phyloP scores from a whole-genome alignment of 1,140 invertebrate genomes.

The Riptortus pedestris region DNA sequence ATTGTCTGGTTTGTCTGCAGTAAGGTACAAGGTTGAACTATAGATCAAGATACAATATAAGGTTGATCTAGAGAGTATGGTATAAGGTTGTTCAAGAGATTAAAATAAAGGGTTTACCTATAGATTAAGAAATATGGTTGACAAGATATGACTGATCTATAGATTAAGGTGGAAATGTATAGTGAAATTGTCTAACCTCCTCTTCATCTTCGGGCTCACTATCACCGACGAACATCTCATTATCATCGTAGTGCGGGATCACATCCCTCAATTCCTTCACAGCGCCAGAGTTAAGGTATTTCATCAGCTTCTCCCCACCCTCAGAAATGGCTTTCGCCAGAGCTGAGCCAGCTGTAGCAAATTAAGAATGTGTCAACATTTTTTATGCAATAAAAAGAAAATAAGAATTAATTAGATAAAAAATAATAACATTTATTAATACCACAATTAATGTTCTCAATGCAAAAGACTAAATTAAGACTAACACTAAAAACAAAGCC shows the following conservation, averaged over 20 bases:
- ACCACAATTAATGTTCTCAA: not conserved
- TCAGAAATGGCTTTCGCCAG: conserved; percentile 60
- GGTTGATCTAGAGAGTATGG: too few species aligned
- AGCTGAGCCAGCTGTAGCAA: conserved; percentile 52
- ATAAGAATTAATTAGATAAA: not conserved
- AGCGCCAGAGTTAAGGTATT: conserved; percentile 62
- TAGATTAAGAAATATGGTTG: too few species aligned
- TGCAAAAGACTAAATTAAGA: too few species aligned
- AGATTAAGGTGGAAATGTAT: too few species aligned
- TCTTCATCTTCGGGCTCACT: not conserved
- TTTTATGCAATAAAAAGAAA: conserved; percentile 15
- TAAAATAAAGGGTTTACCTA: too few species aligned
- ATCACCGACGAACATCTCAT: not conserved
- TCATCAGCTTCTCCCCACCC: conserved; percentile 62
- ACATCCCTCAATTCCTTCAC: conserved; percentile 66
- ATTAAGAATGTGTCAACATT: conserved; percentile 3
- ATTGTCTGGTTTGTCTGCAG: too few species aligned
- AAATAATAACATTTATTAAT: not conserved
- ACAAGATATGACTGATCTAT: too few species aligned
- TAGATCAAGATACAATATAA: too few species aligned
- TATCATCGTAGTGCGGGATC: conserved; percentile 40
- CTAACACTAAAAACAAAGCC: too few species aligned
- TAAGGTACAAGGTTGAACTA: too few species aligned
- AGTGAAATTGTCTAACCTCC: not conserved
- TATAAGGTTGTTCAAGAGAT: too few species aligned